Percentiles rank a stretch among this genome's conserved stretches.
Evolutionary conservation across 2,113 vertebrate genomes (phyloP).

Genomic region (Pandion haliaetus): DNA sequence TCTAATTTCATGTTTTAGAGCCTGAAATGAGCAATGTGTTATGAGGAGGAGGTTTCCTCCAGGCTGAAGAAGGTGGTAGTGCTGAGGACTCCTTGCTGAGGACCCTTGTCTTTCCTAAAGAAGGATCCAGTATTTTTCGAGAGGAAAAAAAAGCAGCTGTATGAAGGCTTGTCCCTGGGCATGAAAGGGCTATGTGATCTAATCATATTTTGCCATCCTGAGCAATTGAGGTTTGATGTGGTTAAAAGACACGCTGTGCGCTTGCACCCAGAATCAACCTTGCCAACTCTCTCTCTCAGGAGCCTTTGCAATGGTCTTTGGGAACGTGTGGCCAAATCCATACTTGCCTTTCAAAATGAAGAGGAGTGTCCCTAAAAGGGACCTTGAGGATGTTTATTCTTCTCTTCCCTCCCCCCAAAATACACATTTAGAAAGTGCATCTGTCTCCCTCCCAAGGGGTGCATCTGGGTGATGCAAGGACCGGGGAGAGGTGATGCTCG

Average conservation of each 20-base stretch:
- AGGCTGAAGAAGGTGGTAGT: neutral
- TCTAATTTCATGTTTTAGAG: neutral
- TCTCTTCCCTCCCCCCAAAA: neutral
- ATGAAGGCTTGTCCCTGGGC: neutral
- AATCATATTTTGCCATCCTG: neutral
- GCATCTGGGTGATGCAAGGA: fast-evolving
- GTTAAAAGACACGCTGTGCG: neutral
- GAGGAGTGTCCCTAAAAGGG: neutral
- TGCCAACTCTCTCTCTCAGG: neutral
- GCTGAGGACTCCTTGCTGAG: neutral
- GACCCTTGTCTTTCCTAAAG: neutral
- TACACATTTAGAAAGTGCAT: neutral
- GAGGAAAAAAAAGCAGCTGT: neutral
- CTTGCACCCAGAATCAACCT: neutral
- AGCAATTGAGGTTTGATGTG: neutral
- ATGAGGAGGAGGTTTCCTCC: neutral
- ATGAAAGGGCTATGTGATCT: neutral
- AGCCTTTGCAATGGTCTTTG: neutral
- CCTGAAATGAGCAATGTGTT: neutral
- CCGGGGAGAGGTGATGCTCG: fast-evolving
- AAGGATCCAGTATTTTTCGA: neutral
- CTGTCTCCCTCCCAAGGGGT: fast-evolving
- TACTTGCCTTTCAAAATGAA: neutral
- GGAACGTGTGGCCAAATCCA: neutral
- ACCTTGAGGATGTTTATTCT: neutral